Conservation (phyloP, 2,888 invertebrate genomes). For the Tillus elongatus region DNA sequence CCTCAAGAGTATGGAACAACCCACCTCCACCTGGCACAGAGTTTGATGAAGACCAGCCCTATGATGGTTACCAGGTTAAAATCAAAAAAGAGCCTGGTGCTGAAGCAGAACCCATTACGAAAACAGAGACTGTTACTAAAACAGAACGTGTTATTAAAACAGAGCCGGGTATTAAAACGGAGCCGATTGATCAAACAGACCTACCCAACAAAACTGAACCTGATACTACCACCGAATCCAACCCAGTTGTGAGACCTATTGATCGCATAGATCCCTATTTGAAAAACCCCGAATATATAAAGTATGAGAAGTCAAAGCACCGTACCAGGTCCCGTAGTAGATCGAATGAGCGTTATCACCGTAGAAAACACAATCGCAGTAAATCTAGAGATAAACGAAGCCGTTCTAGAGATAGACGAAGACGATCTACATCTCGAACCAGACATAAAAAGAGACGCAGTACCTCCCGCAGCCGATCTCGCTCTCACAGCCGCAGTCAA, state of each 20-base stretch:
- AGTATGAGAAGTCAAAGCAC: conserved; percentile 25
- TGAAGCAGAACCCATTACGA: not conserved
- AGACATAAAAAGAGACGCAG: conserved; percentile 16
- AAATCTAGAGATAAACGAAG: conserved; percentile 21
- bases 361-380: conserved; percentile 19
- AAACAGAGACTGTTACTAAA: not conserved
- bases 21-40: conserved; percentile 42
- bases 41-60: conserved; percentile 20
- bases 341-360: conserved; percentile 18
- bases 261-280: conserved; percentile 33
- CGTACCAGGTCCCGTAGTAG: conserved; percentile 25
- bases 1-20: conserved; percentile 33
- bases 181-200: not conserved
- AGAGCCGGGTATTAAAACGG: not conserved
- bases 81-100: no score
- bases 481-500: conserved; percentile 18
- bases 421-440: conserved; percentile 21
- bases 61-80: conserved; percentile 1
- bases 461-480: conserved; percentile 16
- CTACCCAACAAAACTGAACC: not conserved
- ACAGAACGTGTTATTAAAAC: not conserved
- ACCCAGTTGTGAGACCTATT: conserved; percentile 21
- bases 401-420: conserved; percentile 21
- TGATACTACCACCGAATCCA: not conserved
- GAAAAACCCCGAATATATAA: conserved; percentile 33